Conservation (phyloP, 2,113 vertebrate species). For the Peucedramus taeniatus region DNA sequence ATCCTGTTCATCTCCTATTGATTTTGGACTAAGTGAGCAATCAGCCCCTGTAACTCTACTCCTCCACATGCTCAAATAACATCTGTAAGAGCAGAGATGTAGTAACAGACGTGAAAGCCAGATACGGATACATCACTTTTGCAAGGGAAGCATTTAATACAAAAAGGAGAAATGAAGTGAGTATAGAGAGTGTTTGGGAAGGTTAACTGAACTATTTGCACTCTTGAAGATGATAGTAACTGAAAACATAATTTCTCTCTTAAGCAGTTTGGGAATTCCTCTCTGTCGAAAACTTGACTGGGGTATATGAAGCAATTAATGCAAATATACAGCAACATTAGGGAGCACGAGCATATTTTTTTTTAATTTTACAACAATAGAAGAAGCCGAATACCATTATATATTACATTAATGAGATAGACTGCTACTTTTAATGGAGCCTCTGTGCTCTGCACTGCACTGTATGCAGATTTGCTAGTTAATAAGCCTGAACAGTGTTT, state of each 20-base stretch:
- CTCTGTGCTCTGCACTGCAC: conserved; percentile 30
- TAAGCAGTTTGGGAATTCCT: neutral
- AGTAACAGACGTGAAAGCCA: neutral
- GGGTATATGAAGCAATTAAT: conserved; percentile 52
- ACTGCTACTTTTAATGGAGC: conserved; percentile 72
- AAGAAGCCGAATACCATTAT: conserved; percentile 65
- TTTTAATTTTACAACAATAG: conserved; percentile 60
- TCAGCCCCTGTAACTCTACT: neutral
- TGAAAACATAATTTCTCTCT: neutral
- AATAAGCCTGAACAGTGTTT: conserved; percentile 78
- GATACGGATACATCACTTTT: neutral
- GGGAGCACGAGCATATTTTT: neutral
- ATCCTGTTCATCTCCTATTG: neutral
- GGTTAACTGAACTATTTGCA: neutral
- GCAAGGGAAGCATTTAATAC: conserved; percentile 25
- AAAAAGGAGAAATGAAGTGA: neutral
- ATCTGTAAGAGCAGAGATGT: conserved; percentile 1
- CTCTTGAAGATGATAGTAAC: neutral
- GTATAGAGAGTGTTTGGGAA: neutral
- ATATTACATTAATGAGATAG: conserved; percentile 78
- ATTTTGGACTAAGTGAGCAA: conserved; percentile 37
- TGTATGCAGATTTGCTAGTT: conserved; percentile 76
- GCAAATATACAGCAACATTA: conserved; percentile 38
- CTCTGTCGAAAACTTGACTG: neutral
- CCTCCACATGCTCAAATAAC: neutral